Evolutionary conservation across 2,888 invertebrate genomes (phyloP).

Genomic region (Melipona bicolor): DNA sequence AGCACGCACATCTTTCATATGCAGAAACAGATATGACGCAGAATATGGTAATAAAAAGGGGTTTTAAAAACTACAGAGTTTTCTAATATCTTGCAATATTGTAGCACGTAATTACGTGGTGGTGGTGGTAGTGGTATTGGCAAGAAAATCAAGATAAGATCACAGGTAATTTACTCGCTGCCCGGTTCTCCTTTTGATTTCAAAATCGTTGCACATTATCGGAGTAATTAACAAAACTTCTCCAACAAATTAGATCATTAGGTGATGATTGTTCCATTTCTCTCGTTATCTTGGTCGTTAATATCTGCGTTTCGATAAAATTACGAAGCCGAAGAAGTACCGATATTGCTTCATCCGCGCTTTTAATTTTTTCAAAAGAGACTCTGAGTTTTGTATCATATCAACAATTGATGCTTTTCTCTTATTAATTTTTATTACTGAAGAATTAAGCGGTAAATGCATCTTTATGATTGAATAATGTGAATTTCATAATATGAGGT

Average conservation of each 20-base stretch:
- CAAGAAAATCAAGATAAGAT: neutral
- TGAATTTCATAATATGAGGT: no score
- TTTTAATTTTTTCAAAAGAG: neutral
- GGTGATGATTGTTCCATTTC: neutral
- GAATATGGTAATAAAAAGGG: neutral
- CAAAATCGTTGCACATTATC: neutral
- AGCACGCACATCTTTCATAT: neutral
- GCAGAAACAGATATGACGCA: neutral
- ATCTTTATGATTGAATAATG: no score
- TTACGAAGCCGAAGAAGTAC: neutral
- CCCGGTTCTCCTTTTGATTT: neutral
- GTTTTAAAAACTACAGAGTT: neutral
- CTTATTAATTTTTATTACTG: rapidly evolving
- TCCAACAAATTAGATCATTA: neutral
- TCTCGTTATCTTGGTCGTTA: no score
- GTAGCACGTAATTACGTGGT: no score
- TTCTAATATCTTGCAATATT: neutral
- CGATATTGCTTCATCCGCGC: neutral
- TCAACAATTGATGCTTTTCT: neutral
- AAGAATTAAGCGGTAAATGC: neutral
- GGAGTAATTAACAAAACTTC: neutral
- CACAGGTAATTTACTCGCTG: neutral
- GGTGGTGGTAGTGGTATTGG: neutral
- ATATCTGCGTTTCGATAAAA: neutral
- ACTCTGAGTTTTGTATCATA: neutral